These are phyloP conservation scores for Melanchra persicariae DNA, from an alignment of 2,888 invertebrate species.

Conservation along the genomic window DNA sequence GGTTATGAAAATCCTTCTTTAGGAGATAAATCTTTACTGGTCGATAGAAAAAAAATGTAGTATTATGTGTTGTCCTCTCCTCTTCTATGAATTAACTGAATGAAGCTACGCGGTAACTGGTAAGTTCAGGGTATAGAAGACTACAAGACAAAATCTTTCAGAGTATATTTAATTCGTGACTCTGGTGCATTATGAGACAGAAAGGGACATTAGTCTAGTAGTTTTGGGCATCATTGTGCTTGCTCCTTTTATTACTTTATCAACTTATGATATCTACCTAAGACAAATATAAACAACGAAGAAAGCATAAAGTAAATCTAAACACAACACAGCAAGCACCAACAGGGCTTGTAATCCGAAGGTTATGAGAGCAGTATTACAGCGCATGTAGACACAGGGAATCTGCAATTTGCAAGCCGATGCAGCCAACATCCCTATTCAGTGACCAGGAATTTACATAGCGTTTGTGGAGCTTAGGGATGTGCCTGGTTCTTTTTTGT, in stretches of 20 bases:
- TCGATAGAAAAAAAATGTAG: no score
- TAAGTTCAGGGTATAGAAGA: no score
- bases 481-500: constrained; percentile 9
- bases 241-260: no score
- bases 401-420: constrained; percentile 75
- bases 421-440: constrained; percentile 70
- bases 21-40: no score
- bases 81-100: no score
- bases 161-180: no score
- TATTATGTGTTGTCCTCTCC: no score
- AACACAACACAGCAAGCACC: constrained; percentile 40
- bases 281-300: neutral
- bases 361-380: constrained; percentile 59
- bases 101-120: no score
- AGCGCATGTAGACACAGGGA: constrained; percentile 64
- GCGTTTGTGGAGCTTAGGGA: constrained; percentile 46
- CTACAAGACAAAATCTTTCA: no score
- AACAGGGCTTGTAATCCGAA: constrained; percentile 57
- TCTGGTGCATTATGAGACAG: neutral
- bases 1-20: neutral
- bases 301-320: constrained; percentile 15
- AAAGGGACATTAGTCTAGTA: no score
- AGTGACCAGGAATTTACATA: constrained; percentile 70
- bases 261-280: neutral
- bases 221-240: no score